Evolutionary conservation across 2,888 invertebrate species (phyloP).

Genomic region (Ophonus ardosiacus): DNA sequence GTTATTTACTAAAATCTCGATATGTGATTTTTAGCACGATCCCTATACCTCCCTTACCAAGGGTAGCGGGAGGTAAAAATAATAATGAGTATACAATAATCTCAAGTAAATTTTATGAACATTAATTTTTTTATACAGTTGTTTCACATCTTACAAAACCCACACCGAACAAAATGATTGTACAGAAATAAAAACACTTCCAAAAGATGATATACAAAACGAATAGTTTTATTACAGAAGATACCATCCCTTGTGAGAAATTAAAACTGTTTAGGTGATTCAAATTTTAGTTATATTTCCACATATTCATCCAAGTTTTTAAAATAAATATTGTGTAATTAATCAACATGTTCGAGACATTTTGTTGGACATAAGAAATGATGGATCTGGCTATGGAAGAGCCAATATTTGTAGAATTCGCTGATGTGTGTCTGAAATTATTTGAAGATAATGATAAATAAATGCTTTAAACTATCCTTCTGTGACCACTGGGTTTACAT

Average conservation of each 20-base stretch:
- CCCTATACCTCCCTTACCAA: too few relatives aligned
- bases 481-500: slow-evolving; percentile 87
- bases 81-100: slow-evolving; percentile 17
- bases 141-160: slow-evolving; percentile 82
- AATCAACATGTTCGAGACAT: slow-evolving; percentile 84
- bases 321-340: slow-evolving; percentile 78
- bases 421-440: slow-evolving; percentile 82
- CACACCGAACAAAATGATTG: slow-evolving; percentile 78
- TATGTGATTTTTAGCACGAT: too few relatives aligned
- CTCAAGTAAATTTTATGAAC: background rate
- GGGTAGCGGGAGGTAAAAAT: too few relatives aligned
- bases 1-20: too few relatives aligned
- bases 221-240: slow-evolving; percentile 78
- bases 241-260: slow-evolving; percentile 80
- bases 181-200: slow-evolving; percentile 69
- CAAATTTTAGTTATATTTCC: too few relatives aligned
- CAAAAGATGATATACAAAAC: slow-evolving; percentile 68
- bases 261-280: slow-evolving; percentile 78
- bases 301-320: slow-evolving; percentile 71
- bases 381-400: slow-evolving; percentile 87
- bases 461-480: slow-evolving; percentile 72
- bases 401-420: slow-evolving; percentile 88
- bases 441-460: slow-evolving; percentile 72
- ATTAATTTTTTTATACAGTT: slow-evolving; percentile 78
- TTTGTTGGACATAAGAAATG: slow-evolving; percentile 77